Evolutionary conservation across 2,888 invertebrate species (phyloP).

Genomic region (Leucophenga maculata): DNA sequence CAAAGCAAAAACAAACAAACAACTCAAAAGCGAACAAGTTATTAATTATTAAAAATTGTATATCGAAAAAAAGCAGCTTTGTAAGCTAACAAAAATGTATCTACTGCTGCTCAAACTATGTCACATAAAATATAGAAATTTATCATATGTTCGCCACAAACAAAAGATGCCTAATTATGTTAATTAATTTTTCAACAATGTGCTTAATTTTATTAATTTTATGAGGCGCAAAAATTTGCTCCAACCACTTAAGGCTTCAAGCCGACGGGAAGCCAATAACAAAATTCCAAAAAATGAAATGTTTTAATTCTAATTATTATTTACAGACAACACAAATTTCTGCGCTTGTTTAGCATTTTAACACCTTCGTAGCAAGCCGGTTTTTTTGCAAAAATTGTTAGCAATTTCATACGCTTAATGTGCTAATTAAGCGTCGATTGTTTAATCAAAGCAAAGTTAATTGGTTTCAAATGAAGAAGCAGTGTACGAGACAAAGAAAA

Average conservation of each 20-base stretch:
- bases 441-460: constrained; percentile 29
- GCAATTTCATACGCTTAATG: constrained; percentile 40
- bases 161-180: constrained; percentile 60
- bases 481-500: background rate
- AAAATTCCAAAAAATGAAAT: constrained; percentile 16
- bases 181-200: constrained; percentile 55
- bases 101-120: background rate
- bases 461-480: constrained; percentile 1
- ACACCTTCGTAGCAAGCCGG: constrained; percentile 37
- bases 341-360: constrained; percentile 57
- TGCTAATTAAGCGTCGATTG: constrained; percentile 52
- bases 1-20: constrained; percentile 11
- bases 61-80: background rate
- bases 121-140: background rate
- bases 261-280: constrained; percentile 42
- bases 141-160: constrained; percentile 24
- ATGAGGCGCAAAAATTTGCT: constrained; percentile 59
- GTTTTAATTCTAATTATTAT: constrained; percentile 39
- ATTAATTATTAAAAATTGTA: constrained; percentile 10
- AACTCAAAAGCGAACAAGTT: constrained; percentile 10
- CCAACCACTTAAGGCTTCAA: too few relatives aligned
- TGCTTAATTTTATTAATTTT: constrained; percentile 56
- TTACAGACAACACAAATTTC: constrained; percentile 23
- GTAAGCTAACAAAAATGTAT: background rate
- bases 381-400: constrained; percentile 36